Conservation (phyloP, 2,797 vertebrate genomes). For the Acanthis flammea region DNA sequence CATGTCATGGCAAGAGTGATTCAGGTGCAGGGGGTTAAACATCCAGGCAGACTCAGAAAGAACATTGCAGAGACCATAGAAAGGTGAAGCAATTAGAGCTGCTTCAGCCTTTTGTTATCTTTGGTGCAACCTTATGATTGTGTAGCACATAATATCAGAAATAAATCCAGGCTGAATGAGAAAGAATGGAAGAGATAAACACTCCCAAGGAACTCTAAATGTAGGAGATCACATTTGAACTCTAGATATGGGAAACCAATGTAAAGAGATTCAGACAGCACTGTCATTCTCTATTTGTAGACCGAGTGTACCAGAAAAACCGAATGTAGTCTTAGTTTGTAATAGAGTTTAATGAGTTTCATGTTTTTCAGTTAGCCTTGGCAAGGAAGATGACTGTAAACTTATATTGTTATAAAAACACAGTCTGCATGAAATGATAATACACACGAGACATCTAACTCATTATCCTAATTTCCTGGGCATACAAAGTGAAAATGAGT, state of each 20-base stretch:
- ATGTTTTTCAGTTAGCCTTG: not conserved
- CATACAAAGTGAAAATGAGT: not conserved
- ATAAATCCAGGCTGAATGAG: not conserved
- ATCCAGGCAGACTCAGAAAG: not conserved
- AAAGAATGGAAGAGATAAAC: not conserved
- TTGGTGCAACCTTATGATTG: not conserved
- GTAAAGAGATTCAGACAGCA: not conserved
- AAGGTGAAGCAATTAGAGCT: not conserved
- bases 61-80: not conserved
- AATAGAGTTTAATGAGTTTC: not conserved
- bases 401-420: not conserved
- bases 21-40: not conserved
- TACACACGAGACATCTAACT: not conserved
- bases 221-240: not conserved
- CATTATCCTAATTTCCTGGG: constrained; percentile 1
- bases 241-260: not conserved
- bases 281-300: not conserved
- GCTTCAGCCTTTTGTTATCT: not conserved
- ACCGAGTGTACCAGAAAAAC: not conserved
- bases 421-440: not conserved
- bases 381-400: not conserved
- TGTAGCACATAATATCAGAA: not conserved
- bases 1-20: not conserved
- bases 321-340: not conserved
- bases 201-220: not conserved